These are phyloP conservation scores for Antennarius maculatus DNA, from an alignment of 2,797 vertebrate species.

Conservation along the genomic window DNA sequence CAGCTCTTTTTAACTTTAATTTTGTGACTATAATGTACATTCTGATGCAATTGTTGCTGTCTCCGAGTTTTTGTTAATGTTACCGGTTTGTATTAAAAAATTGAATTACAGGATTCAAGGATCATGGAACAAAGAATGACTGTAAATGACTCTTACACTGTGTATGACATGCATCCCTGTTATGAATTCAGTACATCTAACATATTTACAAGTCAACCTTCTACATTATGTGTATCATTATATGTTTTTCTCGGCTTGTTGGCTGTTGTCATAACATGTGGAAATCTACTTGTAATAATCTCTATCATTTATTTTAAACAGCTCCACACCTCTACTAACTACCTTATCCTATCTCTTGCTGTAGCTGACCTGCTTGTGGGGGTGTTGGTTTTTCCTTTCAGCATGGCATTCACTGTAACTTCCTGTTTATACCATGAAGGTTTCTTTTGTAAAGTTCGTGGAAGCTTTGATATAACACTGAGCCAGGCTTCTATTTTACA, in stretches of 20 bases:
- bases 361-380: conserved; percentile 31
- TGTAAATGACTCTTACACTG: not conserved
- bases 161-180: conserved; percentile 24
- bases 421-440: not conserved
- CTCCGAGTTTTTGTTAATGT: too few relatives aligned
- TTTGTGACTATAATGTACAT: not conserved
- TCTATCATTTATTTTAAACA: conserved; percentile 88
- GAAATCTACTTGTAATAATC: conserved; percentile 81
- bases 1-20: too few relatives aligned
- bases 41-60: not conserved
- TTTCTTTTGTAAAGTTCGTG: conserved; percentile 27
- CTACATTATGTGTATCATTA: conserved; percentile 16
- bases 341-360: conserved; percentile 85
- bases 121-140: not conserved
- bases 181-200: conserved; percentile 8
- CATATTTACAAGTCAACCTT: not conserved
- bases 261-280: conserved; percentile 26
- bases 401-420: not conserved
- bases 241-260: conserved; percentile 17
- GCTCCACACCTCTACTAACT: conserved; percentile 87
- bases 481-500: conserved; percentile 35
- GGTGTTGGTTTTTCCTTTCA: not conserved
- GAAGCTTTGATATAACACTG: conserved; percentile 16
- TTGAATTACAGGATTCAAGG: not conserved
- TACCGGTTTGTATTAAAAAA: not conserved